Base-by-base conservation (phyloP, 2,113 vertebrate genomes). In the Neotoma lepida region DNA sequence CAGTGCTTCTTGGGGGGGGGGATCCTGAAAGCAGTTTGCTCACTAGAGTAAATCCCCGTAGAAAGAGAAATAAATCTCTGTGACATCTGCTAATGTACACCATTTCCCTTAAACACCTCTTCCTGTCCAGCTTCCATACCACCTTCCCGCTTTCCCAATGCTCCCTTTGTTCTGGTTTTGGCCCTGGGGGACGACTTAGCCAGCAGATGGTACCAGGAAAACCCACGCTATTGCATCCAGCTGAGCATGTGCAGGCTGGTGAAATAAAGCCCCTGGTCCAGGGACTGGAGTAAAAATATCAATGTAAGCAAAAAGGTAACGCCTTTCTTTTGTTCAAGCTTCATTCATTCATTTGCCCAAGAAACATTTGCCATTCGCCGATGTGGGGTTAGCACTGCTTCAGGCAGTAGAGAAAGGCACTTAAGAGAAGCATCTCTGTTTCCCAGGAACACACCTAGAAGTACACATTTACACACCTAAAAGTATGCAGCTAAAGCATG, bases 31-130 rank as follows among this genome's bases (percentile, higher is more conserved):
- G 73, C 78, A 76, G 74, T 92, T 97, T 85, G 91, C 0, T 96
- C 85, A 80, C 49, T 90, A 46, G 35, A 78, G 96, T 94, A 97
- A 98, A 76, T 95, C 92, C 35, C 94, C 90, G 96, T 88, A 97
- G 94, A 96, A 96, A 96, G 82, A 97, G 33, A 97, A 97, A 92
- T 88, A 95, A 97, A 96, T 96, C 73, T 95, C 94, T 86, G 56
- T 96, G 84, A 73, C 89, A 95, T 97, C 97, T 97, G 94, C 89
- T 97, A 97, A 94, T 88, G 92, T 90, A 44, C 13, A 95, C 80
- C 70, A 82, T 95, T 98, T 98, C 88, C 96, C 35, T 97, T 66
- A 94, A 94, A 87, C 96, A 96, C 86, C 77, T 95, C 49, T 86
- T 93, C 68, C 97, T 91, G 78, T 95, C 96, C 80, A 71, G 70